Conservation (phyloP, 2,888 invertebrate species). For the Lasioglossum calceatum region DNA sequence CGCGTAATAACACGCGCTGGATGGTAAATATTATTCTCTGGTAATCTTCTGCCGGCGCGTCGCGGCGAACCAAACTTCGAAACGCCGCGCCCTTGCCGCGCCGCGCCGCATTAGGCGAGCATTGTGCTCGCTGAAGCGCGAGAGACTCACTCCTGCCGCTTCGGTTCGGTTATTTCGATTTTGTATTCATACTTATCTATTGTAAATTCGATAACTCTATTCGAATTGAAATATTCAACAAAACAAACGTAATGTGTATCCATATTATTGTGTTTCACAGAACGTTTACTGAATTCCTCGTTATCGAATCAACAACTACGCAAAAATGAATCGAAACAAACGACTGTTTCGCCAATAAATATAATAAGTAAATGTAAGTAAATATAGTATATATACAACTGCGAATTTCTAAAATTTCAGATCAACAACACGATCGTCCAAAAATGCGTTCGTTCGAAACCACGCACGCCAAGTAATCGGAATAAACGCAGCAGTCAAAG, state of each 20-base stretch:
- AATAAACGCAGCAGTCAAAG: background rate
- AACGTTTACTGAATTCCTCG: too few species aligned
- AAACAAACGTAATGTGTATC: too few species aligned
- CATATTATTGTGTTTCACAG: too few species aligned
- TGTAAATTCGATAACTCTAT: background rate
- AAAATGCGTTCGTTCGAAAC: too few species aligned
- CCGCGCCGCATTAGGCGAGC: background rate
- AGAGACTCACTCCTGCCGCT: background rate
- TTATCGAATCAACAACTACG: too few species aligned
- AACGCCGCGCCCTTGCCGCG: background rate
- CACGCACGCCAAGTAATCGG: background rate
- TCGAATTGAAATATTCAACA: too few species aligned
- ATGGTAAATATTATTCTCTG: conserved; percentile 9
- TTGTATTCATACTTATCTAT: background rate
- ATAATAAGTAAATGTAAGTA: background rate
- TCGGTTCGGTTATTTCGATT: background rate
- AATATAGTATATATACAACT: background rate
- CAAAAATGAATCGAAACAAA: too few species aligned
- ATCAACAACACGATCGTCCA: background rate
- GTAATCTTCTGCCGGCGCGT: background rate
- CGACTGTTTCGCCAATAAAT: too few species aligned
- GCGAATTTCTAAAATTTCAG: background rate
- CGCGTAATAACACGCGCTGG: background rate
- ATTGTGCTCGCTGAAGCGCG: background rate
- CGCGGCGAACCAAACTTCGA: background rate